Evolutionary conservation across 2,113 vertebrate species (phyloP).

Genomic region (Trinectes maculatus): DNA sequence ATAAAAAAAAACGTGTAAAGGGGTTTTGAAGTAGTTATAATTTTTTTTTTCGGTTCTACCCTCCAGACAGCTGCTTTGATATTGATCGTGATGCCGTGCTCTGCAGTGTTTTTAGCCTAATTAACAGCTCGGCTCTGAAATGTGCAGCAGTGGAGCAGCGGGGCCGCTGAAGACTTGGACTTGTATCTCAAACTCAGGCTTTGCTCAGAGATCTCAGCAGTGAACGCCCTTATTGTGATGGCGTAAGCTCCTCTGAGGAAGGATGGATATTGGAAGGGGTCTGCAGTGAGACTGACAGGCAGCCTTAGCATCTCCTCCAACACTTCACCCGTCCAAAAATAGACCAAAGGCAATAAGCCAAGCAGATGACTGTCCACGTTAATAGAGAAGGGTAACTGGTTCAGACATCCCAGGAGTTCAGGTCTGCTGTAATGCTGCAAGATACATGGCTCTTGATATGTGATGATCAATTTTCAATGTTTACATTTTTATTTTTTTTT

Average conservation of each 20-base stretch:
- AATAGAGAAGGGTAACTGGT: neutral
- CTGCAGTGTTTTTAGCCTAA: conserved; percentile 76
- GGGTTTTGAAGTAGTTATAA: conserved; percentile 70
- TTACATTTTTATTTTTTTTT: too few species aligned
- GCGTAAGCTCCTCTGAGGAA: conserved; percentile 30
- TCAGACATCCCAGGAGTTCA: conserved; percentile 6
- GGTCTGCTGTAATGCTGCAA: conserved; percentile 2
- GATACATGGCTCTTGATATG: conserved; percentile 16
- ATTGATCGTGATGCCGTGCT: conserved; percentile 73
- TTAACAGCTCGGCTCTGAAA: conserved; percentile 73
- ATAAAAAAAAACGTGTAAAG: conserved; percentile 57
- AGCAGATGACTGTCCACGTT: neutral
- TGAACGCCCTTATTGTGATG: conserved; percentile 20
- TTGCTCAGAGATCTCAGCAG: conserved; percentile 52
- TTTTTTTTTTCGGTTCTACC: conserved; percentile 40
- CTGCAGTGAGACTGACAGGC: conserved; percentile 33
- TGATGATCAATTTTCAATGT: too few species aligned
- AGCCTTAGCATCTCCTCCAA: conserved; percentile 14
- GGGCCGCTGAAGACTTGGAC: conserved; percentile 56
- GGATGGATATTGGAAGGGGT: conserved; percentile 13
- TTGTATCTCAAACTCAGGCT: conserved; percentile 61
- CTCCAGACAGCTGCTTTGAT: conserved; percentile 80
- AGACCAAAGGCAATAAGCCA: conserved; percentile 9
- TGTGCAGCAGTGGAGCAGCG: conserved; percentile 62
- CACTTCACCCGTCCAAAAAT: conserved; percentile 11